Evolutionary conservation across 2,888 invertebrate genomes (phyloP), one percentile per base, ranked within the genome.

Genomic region (Acheta domesticus): DNA sequence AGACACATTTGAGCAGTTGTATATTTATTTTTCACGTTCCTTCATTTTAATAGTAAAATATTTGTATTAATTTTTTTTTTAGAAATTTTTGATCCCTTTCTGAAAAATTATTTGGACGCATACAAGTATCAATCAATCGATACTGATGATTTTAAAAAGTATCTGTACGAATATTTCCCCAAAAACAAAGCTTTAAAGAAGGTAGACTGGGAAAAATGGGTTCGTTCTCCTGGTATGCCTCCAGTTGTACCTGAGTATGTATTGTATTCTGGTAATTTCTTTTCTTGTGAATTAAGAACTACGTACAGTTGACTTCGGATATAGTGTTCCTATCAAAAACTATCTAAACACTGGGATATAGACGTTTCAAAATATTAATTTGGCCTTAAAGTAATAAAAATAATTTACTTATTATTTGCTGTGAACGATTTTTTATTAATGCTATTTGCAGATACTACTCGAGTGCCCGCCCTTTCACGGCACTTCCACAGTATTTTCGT

Each of bases 181-280:
- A 84, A 81, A 84, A 88, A 78, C 85, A 87, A 75, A 83, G 85
- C 86, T 78, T 86, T 96, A 36, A 88, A 89, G 48, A 84, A 86
- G 0, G 91, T 98, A 3, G 93, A 97, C 85, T 98, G 97, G 96
- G 88, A 95, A 75, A 85, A 90, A 0, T 98, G 97, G 97, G 87
- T 98, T 2, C 88, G 92, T 84, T 89, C 89, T 50, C 91, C 93
- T 77, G 98, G 98, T 79, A 95, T 98, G 95, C 98, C 98, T 0
- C 94, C 94, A 1, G 88, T 93, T 21, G 94, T 94, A 84, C 96
- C 96, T 11, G 87, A 91, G 91, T 97, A 90, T 87, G 89, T 86
- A 36, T 5, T 8, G 5, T 36, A 36, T 36, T 36, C 4, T 36
- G 8, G 5, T 36, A 8, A 36, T 36, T 36, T 36, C 36, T 36